Evolutionary conservation across 2,888 invertebrate species (phyloP).

Genomic region (Eupithecia inturbata): DNA sequence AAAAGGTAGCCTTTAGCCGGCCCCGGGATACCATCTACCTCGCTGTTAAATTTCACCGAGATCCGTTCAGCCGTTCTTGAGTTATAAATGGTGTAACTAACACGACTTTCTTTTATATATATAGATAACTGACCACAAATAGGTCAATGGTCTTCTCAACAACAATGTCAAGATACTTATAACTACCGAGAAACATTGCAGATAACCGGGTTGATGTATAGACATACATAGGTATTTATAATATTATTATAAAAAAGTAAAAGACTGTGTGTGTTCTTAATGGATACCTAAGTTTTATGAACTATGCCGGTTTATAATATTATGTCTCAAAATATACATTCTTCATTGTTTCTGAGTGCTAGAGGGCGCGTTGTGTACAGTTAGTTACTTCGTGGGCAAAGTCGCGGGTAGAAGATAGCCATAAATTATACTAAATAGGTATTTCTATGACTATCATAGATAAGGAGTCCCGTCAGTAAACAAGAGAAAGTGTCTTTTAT

Average conservation of each 20-base stretch:
- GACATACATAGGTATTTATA: too few relatives aligned
- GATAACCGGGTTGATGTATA: constrained; percentile 10
- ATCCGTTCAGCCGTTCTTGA: too few relatives aligned
- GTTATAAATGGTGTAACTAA: too few relatives aligned
- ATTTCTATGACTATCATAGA: constrained; percentile 18
- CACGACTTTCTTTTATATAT: too few relatives aligned
- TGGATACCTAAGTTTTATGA: background rate
- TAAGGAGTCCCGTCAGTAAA: constrained; percentile 29
- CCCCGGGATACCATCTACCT: too few relatives aligned
- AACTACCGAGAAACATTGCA: constrained; percentile 16
- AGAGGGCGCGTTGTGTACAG: background rate
- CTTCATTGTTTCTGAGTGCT: background rate
- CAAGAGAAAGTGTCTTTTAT: constrained; percentile 14
- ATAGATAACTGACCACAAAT: background rate
- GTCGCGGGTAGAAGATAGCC: background rate
- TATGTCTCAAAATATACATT: too few relatives aligned
- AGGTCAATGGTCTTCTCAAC: constrained; percentile 28
- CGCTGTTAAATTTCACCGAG: too few relatives aligned
- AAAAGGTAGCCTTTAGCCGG: too few relatives aligned
- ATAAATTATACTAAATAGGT: background rate
- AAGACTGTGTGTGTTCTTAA: background rate
- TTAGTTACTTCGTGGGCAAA: background rate
- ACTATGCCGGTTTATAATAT: background rate
- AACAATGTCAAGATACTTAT: constrained; percentile 21
- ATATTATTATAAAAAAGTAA: background rate